Percentiles rank a stretch among this genome's conserved stretches.
phyloP scores from a whole-genome alignment of 2,797 vertebrate species.

The Tarsius wallacei region DNA sequence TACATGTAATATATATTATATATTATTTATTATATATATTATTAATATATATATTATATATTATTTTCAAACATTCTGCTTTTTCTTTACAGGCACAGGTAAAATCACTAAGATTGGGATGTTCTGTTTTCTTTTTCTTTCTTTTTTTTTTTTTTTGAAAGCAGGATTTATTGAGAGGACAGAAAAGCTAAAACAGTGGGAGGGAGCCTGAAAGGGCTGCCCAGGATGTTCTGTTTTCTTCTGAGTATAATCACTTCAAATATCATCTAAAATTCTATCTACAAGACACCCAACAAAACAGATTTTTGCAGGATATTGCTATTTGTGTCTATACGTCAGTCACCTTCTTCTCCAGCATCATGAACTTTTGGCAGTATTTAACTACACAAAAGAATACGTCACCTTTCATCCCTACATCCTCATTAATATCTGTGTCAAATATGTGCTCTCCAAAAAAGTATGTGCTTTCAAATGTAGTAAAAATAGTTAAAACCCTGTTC shows the following conservation, averaged over 20 bases:
- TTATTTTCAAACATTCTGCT: not conserved
- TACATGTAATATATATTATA: not conserved
- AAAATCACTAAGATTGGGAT: not conserved
- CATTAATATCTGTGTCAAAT: not conserved
- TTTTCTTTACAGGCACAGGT: not conserved
- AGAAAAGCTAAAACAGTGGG: too few species aligned
- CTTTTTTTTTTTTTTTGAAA: too few species aligned
- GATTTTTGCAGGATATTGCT: not conserved
- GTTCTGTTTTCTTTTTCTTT: not conserved
- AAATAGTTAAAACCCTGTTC: not conserved
- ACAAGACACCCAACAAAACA: not conserved
- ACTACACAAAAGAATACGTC: not conserved
- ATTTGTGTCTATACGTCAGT: not conserved
- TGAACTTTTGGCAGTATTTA: not conserved
- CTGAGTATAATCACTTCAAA: not conserved
- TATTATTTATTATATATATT: too few species aligned
- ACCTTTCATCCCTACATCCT: rapidly evolving
- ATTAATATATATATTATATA: too few species aligned
- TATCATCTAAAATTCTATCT: not conserved
- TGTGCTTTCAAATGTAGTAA: not conserved
- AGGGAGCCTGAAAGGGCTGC: too few species aligned
- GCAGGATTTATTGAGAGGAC: too few species aligned
- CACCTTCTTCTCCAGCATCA: not conserved
- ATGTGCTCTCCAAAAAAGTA: not conserved
- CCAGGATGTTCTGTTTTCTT: not conserved